A percentile compares a stretch with the other conserved stretches of the same genome.
Conservation (phyloP, 2,797 vertebrate genomes). For the Ambastaia sidthimunki region DNA sequence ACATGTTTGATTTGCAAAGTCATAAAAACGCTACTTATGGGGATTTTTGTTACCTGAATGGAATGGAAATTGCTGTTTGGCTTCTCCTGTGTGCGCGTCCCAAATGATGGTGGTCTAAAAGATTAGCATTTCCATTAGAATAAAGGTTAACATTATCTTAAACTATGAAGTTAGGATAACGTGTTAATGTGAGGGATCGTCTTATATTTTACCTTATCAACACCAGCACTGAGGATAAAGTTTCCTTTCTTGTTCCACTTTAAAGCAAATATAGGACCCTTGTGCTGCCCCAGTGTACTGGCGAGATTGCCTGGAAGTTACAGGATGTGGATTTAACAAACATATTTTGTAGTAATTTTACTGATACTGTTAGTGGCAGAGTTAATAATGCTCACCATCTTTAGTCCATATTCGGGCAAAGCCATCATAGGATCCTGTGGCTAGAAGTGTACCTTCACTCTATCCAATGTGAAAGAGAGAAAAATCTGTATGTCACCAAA, state of each 20-base stretch:
- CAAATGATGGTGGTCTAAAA: conserved; percentile 97
- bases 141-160: background rate
- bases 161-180: background rate
- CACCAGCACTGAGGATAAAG: conserved; percentile 98
- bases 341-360: background rate
- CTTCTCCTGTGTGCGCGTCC: conserved; percentile 98
- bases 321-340: background rate
- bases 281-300: conserved; percentile 98
- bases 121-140: background rate
- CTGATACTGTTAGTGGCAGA: background rate
- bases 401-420: conserved; percentile 99
- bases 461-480: conserved; percentile 65
- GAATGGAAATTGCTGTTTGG: conserved; percentile 99
- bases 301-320: conserved; percentile 89
- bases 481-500: background rate
- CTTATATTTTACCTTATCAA: conserved; percentile 89
- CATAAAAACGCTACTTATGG: too few relatives aligned
- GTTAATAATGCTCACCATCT: conserved; percentile 83
- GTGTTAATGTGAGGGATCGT: too few relatives aligned
- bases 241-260: conserved; percentile 99
- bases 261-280: conserved; percentile 99
- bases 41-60: conserved; percentile 84
- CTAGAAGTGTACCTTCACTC: conserved; percentile 97
- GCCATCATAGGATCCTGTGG: conserved; percentile 96
- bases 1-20: too few relatives aligned